Base-by-base conservation (phyloP, 1,140 invertebrate species). In the Samia ricini region DNA sequence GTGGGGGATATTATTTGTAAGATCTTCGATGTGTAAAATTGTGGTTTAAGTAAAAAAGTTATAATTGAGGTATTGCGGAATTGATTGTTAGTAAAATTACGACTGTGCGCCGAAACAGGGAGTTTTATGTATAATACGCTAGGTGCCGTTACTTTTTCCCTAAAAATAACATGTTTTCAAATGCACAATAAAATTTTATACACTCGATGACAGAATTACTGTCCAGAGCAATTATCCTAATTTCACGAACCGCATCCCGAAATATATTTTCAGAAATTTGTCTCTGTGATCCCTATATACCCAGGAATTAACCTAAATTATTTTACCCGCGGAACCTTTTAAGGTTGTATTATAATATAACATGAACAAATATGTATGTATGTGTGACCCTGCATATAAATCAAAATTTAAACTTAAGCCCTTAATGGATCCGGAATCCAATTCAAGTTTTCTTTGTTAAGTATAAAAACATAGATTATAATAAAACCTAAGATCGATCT, bases 371-470 rank as follows among this genome's bases (percentile, higher is more conserved):
- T 71, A 74, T 74, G 64, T 63, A 52, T 56, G 58, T 74, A 71
- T 77, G 68, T 77, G 74, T 74, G 69, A 70, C 69, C 72, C 61
- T 65, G 69, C 72, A 77, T 77, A 72, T 72, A 70, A 42, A 42
- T 71, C 63, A 74, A n/a, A 68, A 71, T 69, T 74, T 58, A 57
- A 65, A 56, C 55, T 61, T 73, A 74, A 77, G 70, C 74, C 69
- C 55, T 71, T 77, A 77, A 77, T 77, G 74, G 74, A 72, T 50
- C 55, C 50, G 29, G 22, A 24, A 62, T 64, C 69, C 71, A 42
- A 15, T 15, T 15, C n/a, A 42, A 42, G 33, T 1, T 12, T 42
- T 42, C 2, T 15, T 15, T 15, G 33, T 42, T 2, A 15, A 15
- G 12, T 42, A 42, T 42, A 12, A n/a, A n/a, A n/a, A n/a, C n/a